A percentile compares a stretch with the other conserved stretches of the same genome.
These are phyloP conservation scores for Stercorarius parasiticus DNA, from an alignment of 2,113 vertebrate genomes.

Conservation along the genomic window DNA sequence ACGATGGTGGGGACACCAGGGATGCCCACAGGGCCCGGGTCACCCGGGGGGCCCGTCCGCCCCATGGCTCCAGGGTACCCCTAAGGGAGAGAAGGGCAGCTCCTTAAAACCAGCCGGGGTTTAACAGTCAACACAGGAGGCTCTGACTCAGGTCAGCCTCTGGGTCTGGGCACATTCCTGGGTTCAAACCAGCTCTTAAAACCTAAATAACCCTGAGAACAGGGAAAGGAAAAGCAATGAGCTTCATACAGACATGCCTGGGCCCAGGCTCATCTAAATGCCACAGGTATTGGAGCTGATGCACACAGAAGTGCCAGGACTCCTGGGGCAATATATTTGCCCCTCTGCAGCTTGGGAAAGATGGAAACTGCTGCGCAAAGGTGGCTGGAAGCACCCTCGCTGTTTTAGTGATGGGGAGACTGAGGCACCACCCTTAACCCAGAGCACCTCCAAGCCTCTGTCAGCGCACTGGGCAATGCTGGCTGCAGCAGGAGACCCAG, in stretches of 20 bases:
- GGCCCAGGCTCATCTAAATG: background rate
- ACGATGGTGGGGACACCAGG: conserved; percentile 80
- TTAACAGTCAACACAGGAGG: background rate
- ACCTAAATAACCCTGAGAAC: background rate
- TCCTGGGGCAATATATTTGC: rapidly evolving
- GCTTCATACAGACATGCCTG: rapidly evolving
- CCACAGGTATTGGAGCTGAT: background rate
- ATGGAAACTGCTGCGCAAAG: background rate
- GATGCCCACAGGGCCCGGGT: conserved; percentile 74
- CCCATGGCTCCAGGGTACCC: conserved; percentile 78
- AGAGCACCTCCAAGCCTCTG: background rate
- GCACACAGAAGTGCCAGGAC: too few relatives aligned
- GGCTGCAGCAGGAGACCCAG: rapidly evolving
- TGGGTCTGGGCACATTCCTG: background rate
- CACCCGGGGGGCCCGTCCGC: conserved; percentile 66
- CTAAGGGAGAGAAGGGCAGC: conserved; percentile 45
- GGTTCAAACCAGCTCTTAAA: background rate
- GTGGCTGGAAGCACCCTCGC: background rate
- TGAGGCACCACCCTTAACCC: background rate
- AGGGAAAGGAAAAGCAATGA: background rate
- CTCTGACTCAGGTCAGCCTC: background rate
- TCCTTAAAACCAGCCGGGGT: background rate
- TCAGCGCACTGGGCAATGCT: background rate
- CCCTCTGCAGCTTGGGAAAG: background rate
- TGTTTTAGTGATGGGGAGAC: background rate